phyloP scores from a whole-genome alignment of 2,888 invertebrate species.

The Zelleria hepariella region DNA sequence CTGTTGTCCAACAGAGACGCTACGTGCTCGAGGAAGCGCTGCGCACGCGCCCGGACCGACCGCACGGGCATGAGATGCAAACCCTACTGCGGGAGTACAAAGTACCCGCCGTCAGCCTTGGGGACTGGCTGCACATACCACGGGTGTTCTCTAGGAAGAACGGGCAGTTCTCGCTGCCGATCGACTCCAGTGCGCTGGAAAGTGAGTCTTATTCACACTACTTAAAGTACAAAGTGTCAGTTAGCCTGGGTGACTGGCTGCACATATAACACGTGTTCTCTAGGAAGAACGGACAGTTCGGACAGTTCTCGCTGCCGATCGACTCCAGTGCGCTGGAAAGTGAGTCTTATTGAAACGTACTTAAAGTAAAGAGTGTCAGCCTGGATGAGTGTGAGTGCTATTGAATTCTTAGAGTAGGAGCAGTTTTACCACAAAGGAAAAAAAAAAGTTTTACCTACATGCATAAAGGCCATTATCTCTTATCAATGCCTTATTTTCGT shows the following conservation, averaged over 20 bases:
- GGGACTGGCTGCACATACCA: conserved; percentile 77
- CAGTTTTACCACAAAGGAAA: too few species aligned
- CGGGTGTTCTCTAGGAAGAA: conserved; percentile 82
- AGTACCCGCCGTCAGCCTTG: conserved; percentile 62
- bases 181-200: conserved; percentile 64
- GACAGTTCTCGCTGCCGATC: conserved; percentile 83
- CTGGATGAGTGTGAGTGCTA: conserved; percentile 73
- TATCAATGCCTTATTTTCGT: too few species aligned
- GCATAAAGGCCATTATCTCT: background rate
- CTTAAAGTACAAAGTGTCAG: conserved; percentile 40
- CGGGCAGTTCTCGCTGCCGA: conserved; percentile 82
- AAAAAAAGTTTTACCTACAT: too few species aligned
- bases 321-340: conserved; percentile 57
- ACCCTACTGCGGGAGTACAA: conserved; percentile 41
- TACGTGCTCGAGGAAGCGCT: conserved; percentile 79
- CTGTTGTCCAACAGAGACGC: conserved; percentile 74
- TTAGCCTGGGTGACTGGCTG: conserved; percentile 73
- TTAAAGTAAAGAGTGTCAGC: conserved; percentile 49
- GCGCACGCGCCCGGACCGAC: conserved; percentile 31
- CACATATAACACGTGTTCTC: conserved; percentile 83
- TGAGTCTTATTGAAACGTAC: conserved; percentile 19
- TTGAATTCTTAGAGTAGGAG: too few species aligned
- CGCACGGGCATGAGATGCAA: conserved; percentile 37
- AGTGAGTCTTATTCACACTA: conserved; percentile 23
- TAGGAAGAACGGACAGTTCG: conserved; percentile 75